Base-by-base conservation (phyloP, 2,888 invertebrate species). In the Leptinotarsa peninsularis region DNA sequence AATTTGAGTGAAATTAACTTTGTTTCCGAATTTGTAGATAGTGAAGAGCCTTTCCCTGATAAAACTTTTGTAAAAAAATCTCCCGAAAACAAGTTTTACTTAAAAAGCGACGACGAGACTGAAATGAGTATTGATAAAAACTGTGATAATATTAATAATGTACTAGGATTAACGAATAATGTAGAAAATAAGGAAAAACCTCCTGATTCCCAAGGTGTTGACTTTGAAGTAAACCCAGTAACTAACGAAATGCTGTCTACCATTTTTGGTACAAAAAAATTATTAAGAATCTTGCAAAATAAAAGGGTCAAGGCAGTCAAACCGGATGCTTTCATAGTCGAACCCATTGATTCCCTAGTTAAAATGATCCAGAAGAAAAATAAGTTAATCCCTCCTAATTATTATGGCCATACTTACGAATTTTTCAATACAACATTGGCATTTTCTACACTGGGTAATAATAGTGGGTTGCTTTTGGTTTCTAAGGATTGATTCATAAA, bases 281-380 rank as follows among this genome's bases (percentile, higher is more conserved):
- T 77, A 43, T 70, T 79, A 52, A 63, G 56, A 43, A 67, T 74
- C n/a, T 58, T 77, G 50, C 14, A 67, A 27, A 49, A 63, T 3
- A 74, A 70, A 50, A 71, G 77, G 54, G 52, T 79, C 27, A 72
- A 49, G 66, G 14, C 58, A 33, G 74, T 72, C 54, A 77, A 77
- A 49, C 74, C 77, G 0, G 73, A 74, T 71, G 77, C 79, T 43
- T 68, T 79, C 23, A 52, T 77, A 33, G 73, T 77, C 3, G 76
- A 78, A 56, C 78, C 75, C 54, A 58, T 76, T 17, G 79, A 79
- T 33, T 76, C 72, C 58, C 67, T 78, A 17, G 78, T 78, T n/a
- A 75, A 67, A 10, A 67, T 67, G 49, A 78, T 79, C 33, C 76
- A 78, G 70, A 71, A 73, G 23, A 72, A 66, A 43, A 79, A 79